Evolutionary conservation across 2,113 vertebrate genomes (phyloP), one percentile per base, ranked within the genome.

Genomic region (Thalassoma bifasciatum): DNA sequence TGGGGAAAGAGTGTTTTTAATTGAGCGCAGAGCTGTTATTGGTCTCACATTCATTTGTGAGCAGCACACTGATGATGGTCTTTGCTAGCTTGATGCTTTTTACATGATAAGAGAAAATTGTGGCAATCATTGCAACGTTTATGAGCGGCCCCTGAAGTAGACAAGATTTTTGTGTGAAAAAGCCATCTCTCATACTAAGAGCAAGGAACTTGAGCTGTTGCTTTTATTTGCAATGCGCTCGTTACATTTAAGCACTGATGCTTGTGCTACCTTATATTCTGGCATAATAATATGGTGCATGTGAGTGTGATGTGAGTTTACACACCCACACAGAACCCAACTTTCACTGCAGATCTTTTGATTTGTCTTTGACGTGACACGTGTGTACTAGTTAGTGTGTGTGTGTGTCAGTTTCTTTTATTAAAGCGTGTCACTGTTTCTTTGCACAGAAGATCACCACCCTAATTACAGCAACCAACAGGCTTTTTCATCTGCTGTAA

Each of bases 401-500:
- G 47, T 11, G 44, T 77, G 63, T 19, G 19, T 57, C 63, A 74
- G 30, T n/a, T 37, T 57, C 52, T 57, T 70, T 75, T 81, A 68
- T 83, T 83, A 82, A 79, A 75, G 56, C 22, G 19, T 70, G 73
- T 67, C 70, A 56, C 79, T 83, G 78, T 66, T 66, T 61, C 62
- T 60, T 53, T n/a, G 40, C 64, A 58, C 57, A 59, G 66, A 59
- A 70, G 71, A 79, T 81, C 85, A 64, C 58, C 65, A 68, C 65
- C 52, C 61, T 81, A 82, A 86, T 84, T 82, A 77, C 69, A 72
- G 59, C 50, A 67, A 72, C 78, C 69, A 85, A 86, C 81, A 73
- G 46, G 73, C 72, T 78, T 87, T 30, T 78, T 84, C 79, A 83
- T 87, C 73, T 76, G 46, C 24, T 47, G 66, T 81, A 77, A 84